Percentiles rank a stretch among this genome's conserved stretches.
Evolutionary conservation across 2,888 invertebrate genomes (phyloP).

Genomic region (Ariolimax columbianus): DNA sequence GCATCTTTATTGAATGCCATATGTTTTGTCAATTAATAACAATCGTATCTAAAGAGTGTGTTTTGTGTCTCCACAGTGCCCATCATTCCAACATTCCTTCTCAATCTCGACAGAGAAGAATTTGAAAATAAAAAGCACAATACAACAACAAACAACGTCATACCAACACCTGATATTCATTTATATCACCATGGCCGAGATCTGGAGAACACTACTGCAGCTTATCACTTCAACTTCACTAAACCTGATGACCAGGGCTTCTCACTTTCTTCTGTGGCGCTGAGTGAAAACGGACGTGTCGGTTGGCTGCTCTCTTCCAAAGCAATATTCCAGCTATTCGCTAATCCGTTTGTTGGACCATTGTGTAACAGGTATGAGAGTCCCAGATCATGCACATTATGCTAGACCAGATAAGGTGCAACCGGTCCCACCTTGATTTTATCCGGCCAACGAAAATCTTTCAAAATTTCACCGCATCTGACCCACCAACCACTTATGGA

Average conservation of each 20-base stretch:
- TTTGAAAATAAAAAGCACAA: slow-evolving; percentile 29
- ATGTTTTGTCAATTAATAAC: background rate
- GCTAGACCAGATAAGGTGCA: no score
- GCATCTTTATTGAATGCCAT: background rate
- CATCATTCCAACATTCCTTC: slow-evolving; percentile 88
- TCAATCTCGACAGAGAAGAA: slow-evolving; percentile 77
- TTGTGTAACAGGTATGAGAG: slow-evolving; percentile 81
- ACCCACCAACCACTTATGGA: no score
- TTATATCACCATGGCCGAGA: background rate
- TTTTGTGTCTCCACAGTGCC: slow-evolving; percentile 82
- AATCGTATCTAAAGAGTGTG: no score
- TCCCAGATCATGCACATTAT: no score
- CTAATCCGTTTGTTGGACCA: slow-evolving; percentile 87
- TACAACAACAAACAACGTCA: background rate
- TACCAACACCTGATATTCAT: background rate
- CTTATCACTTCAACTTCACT: background rate
- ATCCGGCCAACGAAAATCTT: no score
- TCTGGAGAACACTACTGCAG: background rate
- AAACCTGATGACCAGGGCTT: background rate
- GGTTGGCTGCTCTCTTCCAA: slow-evolving; percentile 84
- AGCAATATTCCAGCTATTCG: slow-evolving; percentile 87
- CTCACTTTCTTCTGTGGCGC: slow-evolving; percentile 59
- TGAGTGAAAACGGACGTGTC: slow-evolving; percentile 74
- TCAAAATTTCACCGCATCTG: no score
- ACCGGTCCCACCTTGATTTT: no score